Percentiles rank a stretch among this genome's conserved stretches.
Conservation (phyloP, 2,888 invertebrate genomes). For the Aproaerema taeniolella region DNA sequence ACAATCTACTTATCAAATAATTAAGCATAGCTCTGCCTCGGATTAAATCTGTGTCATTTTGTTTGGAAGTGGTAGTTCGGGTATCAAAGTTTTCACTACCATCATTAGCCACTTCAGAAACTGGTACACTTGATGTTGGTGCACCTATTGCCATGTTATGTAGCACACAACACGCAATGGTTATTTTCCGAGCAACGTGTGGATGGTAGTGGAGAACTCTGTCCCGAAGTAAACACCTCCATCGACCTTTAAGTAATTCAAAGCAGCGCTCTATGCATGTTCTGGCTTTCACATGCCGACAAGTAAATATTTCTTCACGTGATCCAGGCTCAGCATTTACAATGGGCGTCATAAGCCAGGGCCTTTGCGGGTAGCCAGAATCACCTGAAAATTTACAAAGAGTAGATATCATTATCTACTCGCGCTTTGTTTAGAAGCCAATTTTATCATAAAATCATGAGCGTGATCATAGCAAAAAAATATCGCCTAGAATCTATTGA, state of each 20-base stretch:
- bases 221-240: conserved; percentile 24
- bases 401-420: too few relatives aligned
- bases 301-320: conserved; percentile 21
- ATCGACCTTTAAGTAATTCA: conserved; percentile 22
- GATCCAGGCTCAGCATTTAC: conserved; percentile 15
- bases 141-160: conserved; percentile 23
- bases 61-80: background rate
- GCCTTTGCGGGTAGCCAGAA: conserved; percentile 14
- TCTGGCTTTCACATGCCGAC: conserved; percentile 18
- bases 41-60: conserved; percentile 2
- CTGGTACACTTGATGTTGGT: conserved; percentile 12
- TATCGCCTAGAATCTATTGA: too few relatives aligned
- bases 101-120: too few relatives aligned
- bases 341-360: conserved; percentile 13
- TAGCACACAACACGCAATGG: conserved; percentile 23
- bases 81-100: background rate
- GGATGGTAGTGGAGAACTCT: conserved; percentile 25
- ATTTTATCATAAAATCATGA: too few relatives aligned
- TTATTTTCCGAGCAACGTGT: conserved; percentile 21
- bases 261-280: conserved; percentile 25
- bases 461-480: too few relatives aligned
- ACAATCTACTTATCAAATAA: conserved; percentile 3
- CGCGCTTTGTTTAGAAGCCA: too few relatives aligned
- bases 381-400: conserved; percentile 16
- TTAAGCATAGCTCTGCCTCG: conserved; percentile 10